Conservation (phyloP, 1,140 invertebrate genomes). For the Formica selysi region DNA sequence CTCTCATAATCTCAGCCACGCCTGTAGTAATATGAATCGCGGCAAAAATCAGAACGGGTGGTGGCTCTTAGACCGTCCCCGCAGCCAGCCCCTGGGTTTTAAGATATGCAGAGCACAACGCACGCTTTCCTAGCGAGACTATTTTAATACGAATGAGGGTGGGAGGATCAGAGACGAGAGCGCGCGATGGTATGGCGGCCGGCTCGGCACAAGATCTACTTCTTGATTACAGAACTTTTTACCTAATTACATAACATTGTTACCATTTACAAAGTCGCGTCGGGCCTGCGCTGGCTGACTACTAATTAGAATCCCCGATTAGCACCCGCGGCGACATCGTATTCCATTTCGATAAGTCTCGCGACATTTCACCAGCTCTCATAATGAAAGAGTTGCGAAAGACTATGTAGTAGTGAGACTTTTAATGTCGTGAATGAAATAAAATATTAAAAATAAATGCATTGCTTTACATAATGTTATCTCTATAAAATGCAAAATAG, state of each 20-base stretch:
- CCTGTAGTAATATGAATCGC: constrained; percentile 77
- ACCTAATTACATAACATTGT: constrained; percentile 83
- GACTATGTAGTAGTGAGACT: constrained; percentile 9
- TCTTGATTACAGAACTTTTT: constrained; percentile 84
- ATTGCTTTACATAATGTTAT: not conserved
- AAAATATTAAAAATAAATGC: constrained; percentile 2
- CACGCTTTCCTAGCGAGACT: constrained; percentile 82
- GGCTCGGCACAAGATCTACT: constrained; percentile 83
- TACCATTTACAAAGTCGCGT: constrained; percentile 82
- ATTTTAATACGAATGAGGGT: constrained; percentile 82
- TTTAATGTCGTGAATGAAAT: not conserved
- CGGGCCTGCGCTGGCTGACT: constrained; percentile 71
- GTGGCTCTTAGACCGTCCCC: constrained; percentile 72
- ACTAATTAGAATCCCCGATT: constrained; percentile 79
- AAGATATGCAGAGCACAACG: constrained; percentile 82
- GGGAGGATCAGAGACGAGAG: constrained; percentile 63
- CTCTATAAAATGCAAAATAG: not conserved
- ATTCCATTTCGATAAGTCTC: constrained; percentile 71
- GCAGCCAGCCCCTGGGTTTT: constrained; percentile 79
- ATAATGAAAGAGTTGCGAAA: constrained; percentile 43
- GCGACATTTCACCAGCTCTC: constrained; percentile 29
- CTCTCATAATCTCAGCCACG: constrained; percentile 62
- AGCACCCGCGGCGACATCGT: constrained; percentile 69
- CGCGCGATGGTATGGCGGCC: constrained; percentile 65
- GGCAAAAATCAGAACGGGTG: constrained; percentile 78